Base-by-base conservation (phyloP, 1,140 invertebrate species). In the Spodoptera litura region DNA sequence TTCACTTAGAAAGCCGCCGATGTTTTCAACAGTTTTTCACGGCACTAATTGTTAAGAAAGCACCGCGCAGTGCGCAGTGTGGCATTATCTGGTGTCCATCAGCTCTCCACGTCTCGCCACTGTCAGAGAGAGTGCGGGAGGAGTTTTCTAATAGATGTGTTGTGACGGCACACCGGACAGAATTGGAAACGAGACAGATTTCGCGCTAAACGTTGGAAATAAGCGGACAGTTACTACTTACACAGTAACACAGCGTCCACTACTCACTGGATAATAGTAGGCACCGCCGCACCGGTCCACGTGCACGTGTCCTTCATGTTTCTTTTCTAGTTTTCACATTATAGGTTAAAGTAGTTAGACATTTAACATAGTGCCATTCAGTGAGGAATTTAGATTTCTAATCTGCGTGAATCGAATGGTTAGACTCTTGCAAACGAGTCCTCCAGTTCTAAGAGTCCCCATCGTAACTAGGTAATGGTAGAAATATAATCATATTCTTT, bases 1-100 rank as follows among this genome's bases (percentile, higher is more conserved):
- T 74, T 6, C 44, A 52, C 12, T 25, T 51, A 61, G 72, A 74
- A 74, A 62, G 72, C 38, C 38, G 62, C 31, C 20, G 9, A 52
- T 12, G 4, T 58, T 59, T 73, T 31, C 12, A 75, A 62, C 10
- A 75, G 15, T 75, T 75, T 62, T 75, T 75, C 56, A 73, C 71
- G 15, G 44, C 59, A 62, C 10, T 75, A 75, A 75, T 75, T 64
- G 49, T 74, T 15, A 75, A 38, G 73, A 75, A 64, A 75, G 73
- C n/a, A 62, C 38, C 38, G 38, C 38, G 38, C 38, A 44, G 71
- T 52, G 51, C 51, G 51, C 52, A 44, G 27, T 64, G 59, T 51
- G 38, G 62, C 62, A 49, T 49, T 74, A 53, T 64, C 49, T 52
- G 15, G 38, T 53, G 66, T 53, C 49, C 49, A 13, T 12, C 15